Conservation (phyloP, 1,140 invertebrate species). For the Dendrolimus kikuchii region DNA sequence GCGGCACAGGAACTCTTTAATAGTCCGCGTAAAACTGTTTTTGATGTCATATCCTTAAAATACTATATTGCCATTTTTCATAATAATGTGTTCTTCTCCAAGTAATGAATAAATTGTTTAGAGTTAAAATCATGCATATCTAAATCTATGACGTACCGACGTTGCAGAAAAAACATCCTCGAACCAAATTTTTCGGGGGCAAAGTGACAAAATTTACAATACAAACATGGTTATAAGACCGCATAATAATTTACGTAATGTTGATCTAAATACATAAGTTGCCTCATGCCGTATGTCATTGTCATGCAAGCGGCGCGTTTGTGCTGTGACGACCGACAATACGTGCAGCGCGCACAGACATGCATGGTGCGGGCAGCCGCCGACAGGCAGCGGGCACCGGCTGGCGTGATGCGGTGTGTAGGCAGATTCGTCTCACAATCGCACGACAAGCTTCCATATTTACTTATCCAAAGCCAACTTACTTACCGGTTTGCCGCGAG, state of each 20-base stretch:
- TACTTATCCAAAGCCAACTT: slow-evolving; percentile 57
- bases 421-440: slow-evolving; percentile 62
- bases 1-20: no score
- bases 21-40: no score
- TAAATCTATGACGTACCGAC: no score
- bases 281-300: not conserved
- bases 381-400: no score
- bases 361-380: no score
- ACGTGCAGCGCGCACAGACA: slow-evolving; percentile 3
- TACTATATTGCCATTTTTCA: no score
- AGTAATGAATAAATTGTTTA: no score
- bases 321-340: slow-evolving; percentile 1
- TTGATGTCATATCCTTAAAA: no score
- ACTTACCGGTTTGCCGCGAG: slow-evolving; percentile 62
- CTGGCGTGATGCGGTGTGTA: slow-evolving; percentile 32
- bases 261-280: slow-evolving; percentile 5
- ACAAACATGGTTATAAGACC: slow-evolving; percentile 5
- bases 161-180: no score
- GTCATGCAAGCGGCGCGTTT: slow-evolving; percentile 5
- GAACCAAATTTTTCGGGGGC: not conserved
- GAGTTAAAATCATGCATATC: no score
- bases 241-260: slow-evolving; percentile 9
- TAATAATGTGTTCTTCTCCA: no score
- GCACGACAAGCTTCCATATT: slow-evolving; percentile 65
- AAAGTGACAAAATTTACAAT: slow-evolving; percentile 1